These are phyloP conservation scores for Siphonodentalium dalli DNA, from an alignment of 2,888 invertebrate species.

Conservation along the genomic window DNA sequence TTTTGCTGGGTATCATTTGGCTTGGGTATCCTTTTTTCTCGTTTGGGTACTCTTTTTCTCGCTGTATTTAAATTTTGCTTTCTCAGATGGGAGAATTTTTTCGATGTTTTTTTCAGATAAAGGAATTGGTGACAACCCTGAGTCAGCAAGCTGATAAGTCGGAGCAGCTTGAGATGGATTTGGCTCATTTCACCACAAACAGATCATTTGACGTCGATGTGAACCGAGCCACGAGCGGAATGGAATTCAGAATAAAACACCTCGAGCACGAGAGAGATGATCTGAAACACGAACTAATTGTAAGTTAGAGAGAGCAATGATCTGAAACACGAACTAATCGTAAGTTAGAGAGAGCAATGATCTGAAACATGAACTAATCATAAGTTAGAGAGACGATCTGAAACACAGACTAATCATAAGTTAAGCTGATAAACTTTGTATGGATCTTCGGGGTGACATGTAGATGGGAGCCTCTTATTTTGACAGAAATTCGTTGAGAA, in stretches of 20 bases:
- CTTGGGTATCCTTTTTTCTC: constrained; percentile 3
- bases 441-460: no score
- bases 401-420: constrained; percentile 41
- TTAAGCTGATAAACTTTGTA: no score
- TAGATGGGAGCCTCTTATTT: no score
- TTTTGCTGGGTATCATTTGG: constrained; percentile 1
- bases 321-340: constrained; percentile 41
- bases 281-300: constrained; percentile 41
- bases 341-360: constrained; percentile 41
- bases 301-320: constrained; percentile 41
- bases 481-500: no score
- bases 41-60: neutral
- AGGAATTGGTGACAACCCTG: constrained; percentile 39
- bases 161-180: constrained; percentile 34
- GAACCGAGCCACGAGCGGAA: constrained; percentile 20
- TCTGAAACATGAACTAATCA: constrained; percentile 41
- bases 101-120: constrained; percentile 29
- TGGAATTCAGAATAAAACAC: constrained; percentile 35
- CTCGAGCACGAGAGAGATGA: constrained; percentile 39
- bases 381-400: constrained; percentile 39
- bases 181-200: constrained; percentile 18
- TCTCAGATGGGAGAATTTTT: neutral
- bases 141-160: constrained; percentile 38
- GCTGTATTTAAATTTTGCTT: neutral
- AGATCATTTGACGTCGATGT: constrained; percentile 6